Evolutionary conservation across 2,888 invertebrate genomes (phyloP).

Genomic region (Cryptus armator): DNA sequence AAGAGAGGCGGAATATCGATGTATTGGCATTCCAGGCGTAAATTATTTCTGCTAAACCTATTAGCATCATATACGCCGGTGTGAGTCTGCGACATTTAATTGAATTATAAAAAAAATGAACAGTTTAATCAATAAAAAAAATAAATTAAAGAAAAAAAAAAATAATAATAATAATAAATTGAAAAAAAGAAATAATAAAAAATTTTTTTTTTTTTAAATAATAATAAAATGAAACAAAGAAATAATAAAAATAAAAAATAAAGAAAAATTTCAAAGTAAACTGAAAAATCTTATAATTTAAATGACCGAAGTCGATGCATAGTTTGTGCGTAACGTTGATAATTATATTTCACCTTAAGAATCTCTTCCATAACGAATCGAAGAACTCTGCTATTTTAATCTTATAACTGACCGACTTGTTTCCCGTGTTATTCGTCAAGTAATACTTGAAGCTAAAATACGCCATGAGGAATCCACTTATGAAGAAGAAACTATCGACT

Average conservation of each 20-base stretch:
- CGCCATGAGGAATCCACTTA: constrained; percentile 82
- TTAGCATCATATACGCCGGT: constrained; percentile 84
- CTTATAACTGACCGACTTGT: constrained; percentile 57
- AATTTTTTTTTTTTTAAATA: neutral
- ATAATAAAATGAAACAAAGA: no score
- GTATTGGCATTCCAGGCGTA: constrained; percentile 82
- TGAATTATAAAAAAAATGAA: neutral
- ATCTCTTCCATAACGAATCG: constrained; percentile 80
- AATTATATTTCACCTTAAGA: constrained; percentile 81
- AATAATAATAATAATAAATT: no score
- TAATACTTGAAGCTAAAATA: constrained; percentile 74
- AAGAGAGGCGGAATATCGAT: constrained; percentile 81
- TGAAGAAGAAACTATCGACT: constrained; percentile 86
- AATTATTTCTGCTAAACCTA: constrained; percentile 84
- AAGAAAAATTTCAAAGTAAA: neutral
- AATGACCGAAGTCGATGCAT: neutral
- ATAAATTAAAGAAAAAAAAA: no score
- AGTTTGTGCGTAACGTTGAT: no score
- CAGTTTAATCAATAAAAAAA: neutral
- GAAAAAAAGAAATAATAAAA: no score
- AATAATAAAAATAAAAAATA: neutral
- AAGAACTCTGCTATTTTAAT: constrained; percentile 72
- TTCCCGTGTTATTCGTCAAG: constrained; percentile 66
- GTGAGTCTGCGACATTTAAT: constrained; percentile 82
- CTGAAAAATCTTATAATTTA: neutral